These are phyloP conservation scores for Delia radicum DNA, from an alignment of 1,140 invertebrate species.

Conservation along the genomic window DNA sequence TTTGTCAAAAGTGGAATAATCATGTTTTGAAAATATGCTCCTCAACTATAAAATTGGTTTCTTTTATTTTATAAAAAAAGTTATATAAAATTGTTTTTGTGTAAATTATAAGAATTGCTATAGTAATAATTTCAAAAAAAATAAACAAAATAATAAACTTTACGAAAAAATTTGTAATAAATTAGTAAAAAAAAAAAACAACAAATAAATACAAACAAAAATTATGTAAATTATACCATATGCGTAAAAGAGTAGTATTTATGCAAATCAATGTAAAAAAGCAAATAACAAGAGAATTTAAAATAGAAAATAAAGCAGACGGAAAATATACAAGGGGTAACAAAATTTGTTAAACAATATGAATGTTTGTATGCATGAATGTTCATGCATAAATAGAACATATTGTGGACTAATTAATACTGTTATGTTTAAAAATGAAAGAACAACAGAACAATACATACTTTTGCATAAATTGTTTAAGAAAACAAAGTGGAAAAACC, in stretches of 20 bases:
- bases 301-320: too few relatives aligned
- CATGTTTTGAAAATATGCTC: too few relatives aligned
- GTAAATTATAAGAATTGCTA: too few relatives aligned
- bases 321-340: too few relatives aligned
- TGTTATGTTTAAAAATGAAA: not conserved
- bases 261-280: constrained; percentile 11
- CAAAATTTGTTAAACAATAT: not conserved
- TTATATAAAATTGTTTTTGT: too few relatives aligned
- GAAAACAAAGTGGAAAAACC: not conserved
- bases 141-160: too few relatives aligned
- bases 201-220: not conserved
- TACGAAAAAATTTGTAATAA: not conserved
- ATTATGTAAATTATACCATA: constrained; percentile 10
- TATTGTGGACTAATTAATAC: constrained; percentile 2
- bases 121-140: too few relatives aligned
- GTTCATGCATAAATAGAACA: not conserved
- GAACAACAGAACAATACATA: not conserved
- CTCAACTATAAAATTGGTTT: too few relatives aligned
- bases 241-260: not conserved
- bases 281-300: not conserved
- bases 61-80: too few relatives aligned
- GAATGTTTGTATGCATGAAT: not conserved
- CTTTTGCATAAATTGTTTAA: not conserved
- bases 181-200: not conserved
- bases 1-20: too few relatives aligned